These are phyloP conservation scores for Acrobasis suavella DNA, from an alignment of 2,888 invertebrate species.

Conservation along the genomic window DNA sequence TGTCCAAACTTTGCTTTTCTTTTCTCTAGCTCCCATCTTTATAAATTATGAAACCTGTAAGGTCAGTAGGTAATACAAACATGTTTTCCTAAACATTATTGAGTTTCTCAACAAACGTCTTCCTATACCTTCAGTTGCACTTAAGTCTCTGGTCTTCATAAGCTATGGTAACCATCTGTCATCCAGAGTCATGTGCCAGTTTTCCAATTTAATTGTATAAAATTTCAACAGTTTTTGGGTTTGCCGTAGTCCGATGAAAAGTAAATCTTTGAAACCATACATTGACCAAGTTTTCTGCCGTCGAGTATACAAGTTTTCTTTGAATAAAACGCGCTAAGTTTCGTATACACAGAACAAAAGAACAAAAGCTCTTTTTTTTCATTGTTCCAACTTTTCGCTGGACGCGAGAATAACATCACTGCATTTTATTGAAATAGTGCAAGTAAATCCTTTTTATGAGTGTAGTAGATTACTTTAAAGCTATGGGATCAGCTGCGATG, in stretches of 20 bases:
- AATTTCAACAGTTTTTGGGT: too few relatives aligned
- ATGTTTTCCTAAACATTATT: background rate
- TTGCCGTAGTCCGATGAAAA: background rate
- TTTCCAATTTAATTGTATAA: background rate
- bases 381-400: conserved; percentile 17
- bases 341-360: conserved; percentile 8
- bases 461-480: conserved; percentile 8
- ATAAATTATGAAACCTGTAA: too few relatives aligned
- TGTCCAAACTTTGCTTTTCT: too few relatives aligned
- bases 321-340: conserved; percentile 9
- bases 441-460: conserved; percentile 7
- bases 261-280: background rate
- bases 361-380: conserved; percentile 10
- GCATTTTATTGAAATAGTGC: conserved; percentile 12
- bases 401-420: conserved; percentile 12
- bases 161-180: too few relatives aligned
- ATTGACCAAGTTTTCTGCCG: background rate
- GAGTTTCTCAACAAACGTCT: too few relatives aligned
- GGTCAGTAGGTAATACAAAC: too few relatives aligned
- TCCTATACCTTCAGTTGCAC: too few relatives aligned
- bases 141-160: too few relatives aligned
- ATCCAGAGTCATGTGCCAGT: background rate
- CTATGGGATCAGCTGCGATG: background rate
- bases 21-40: too few relatives aligned
- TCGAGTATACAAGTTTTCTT: conserved; percentile 1